These are phyloP conservation scores for Callocephalon fimbriatum DNA, from an alignment of 2,113 vertebrate species.

Conservation along the genomic window DNA sequence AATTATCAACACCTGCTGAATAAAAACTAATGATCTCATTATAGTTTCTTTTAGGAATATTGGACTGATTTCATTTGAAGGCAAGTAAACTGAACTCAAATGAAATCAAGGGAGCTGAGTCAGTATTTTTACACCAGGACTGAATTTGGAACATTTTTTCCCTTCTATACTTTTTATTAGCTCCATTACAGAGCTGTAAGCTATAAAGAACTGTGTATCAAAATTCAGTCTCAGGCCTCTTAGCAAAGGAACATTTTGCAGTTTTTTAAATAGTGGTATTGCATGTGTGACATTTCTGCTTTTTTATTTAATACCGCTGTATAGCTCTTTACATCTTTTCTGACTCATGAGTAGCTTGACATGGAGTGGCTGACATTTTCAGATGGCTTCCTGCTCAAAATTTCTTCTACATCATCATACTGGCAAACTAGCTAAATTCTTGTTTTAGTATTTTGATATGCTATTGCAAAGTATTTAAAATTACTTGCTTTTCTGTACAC, in stretches of 20 bases:
- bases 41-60: constrained; percentile 28
- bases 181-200: not conserved
- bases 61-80: not conserved
- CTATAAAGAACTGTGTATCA: not conserved
- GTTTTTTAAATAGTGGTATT: not conserved
- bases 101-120: not conserved
- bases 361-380: not conserved
- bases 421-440: not conserved
- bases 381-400: not conserved
- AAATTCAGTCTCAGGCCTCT: not conserved
- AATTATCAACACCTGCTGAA: constrained; percentile 42
- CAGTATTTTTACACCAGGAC: not conserved
- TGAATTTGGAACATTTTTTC: not conserved
- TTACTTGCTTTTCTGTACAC: not conserved
- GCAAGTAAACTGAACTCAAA: not conserved
- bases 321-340: not conserved
- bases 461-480: not conserved
- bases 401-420: not conserved
- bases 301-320: not conserved
- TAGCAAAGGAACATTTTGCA: not conserved
- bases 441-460: not conserved
- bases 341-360: not conserved
- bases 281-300: not conserved
- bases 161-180: not conserved
- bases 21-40: constrained; percentile 36